A percentile compares a stretch with the other conserved stretches of the same genome.
These are phyloP conservation scores for Mico argentatus DNA, from an alignment of 2,797 vertebrate species.

Conservation along the genomic window DNA sequence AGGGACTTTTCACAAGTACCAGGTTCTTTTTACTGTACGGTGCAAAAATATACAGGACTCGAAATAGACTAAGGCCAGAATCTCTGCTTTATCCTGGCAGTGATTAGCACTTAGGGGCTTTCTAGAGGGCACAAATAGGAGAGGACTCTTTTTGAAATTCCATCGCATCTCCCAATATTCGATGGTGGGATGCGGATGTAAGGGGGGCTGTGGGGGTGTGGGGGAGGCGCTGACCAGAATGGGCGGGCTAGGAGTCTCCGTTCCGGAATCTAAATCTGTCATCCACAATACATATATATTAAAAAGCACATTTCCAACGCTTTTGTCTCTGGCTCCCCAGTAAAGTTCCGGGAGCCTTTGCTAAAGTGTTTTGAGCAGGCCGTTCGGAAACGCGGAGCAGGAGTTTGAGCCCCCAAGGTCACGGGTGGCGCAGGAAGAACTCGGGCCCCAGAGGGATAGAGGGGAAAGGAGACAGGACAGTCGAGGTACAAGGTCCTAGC, in stretches of 20 bases:
- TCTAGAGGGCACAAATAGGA: not conserved
- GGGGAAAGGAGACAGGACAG: not conserved
- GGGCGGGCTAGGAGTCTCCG: not conserved
- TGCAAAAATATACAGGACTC: conserved; percentile 80
- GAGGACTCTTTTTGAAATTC: not conserved
- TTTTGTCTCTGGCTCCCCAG: not conserved
- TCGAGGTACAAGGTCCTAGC: not conserved
- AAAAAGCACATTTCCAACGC: not conserved
- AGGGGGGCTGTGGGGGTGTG: not conserved
- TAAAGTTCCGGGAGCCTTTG: not conserved
- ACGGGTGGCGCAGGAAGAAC: not conserved
- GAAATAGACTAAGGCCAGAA: not conserved
- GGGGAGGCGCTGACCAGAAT: rapidly evolving
- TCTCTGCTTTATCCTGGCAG: not conserved
- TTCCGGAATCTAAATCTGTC: not conserved
- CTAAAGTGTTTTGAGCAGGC: not conserved
- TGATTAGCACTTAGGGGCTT: not conserved
- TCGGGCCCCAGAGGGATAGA: not conserved
- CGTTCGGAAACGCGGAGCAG: not conserved
- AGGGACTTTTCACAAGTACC: conserved; percentile 85
- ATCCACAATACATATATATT: not conserved
- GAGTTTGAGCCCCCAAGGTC: not conserved
- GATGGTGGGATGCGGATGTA: rapidly evolving
- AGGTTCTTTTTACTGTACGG: conserved; percentile 80
- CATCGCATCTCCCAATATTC: not conserved